A percentile compares a stretch with the other conserved stretches of the same genome.
phyloP scores from a whole-genome alignment of 2,113 vertebrate species.

The Ranitomeya imitator region DNA sequence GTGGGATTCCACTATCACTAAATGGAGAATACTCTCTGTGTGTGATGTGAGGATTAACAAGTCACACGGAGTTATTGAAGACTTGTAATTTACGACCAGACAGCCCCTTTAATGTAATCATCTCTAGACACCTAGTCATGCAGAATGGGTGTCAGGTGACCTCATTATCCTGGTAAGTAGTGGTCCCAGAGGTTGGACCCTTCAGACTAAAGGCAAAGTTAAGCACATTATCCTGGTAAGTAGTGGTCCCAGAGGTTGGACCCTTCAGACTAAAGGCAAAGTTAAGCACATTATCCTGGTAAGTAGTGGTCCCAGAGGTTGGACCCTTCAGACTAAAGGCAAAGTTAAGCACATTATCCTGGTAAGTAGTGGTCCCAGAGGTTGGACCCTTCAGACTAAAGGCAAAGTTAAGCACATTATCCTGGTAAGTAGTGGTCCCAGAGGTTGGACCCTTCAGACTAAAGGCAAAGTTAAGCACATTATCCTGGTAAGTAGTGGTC shows the following conservation, averaged over 20 bases:
- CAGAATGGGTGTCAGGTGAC: background rate
- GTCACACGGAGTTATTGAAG: too few relatives aligned
- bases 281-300: too few relatives aligned
- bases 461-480: too few relatives aligned
- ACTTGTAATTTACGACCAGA: too few relatives aligned
- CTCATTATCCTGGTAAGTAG: background rate
- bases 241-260: background rate
- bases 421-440: background rate
- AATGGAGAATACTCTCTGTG: too few relatives aligned
- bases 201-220: background rate
- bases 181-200: background rate
- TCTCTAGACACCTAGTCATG: background rate
- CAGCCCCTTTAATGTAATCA: background rate
- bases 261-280: background rate
- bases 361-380: background rate
- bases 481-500: background rate
- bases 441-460: background rate
- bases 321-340: background rate
- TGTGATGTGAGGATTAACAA: too few relatives aligned
- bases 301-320: background rate
- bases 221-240: background rate
- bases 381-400: background rate
- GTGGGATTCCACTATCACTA: too few relatives aligned
- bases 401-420: too few relatives aligned
- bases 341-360: too few relatives aligned